Percentiles rank a stretch among this genome's conserved stretches.
These are phyloP conservation scores for Agrotis clavis DNA, from an alignment of 2,888 invertebrate species.

Conservation along the genomic window DNA sequence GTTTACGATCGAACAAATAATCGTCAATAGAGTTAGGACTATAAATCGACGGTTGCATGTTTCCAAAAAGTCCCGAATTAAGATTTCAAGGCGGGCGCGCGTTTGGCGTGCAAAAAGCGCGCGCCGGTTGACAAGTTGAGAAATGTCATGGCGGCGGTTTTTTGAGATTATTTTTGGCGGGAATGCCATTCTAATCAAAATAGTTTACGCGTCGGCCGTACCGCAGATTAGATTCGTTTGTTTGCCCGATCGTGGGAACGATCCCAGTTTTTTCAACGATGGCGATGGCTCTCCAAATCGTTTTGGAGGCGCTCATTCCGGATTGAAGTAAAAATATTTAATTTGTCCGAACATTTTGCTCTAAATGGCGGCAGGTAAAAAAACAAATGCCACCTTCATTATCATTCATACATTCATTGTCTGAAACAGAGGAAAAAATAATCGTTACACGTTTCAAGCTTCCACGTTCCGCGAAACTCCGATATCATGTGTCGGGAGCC, in stretches of 20 bases:
- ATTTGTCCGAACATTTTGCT: slow-evolving; percentile 57
- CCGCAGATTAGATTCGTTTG: slow-evolving; percentile 74
- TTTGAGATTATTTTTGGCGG: slow-evolving; percentile 84
- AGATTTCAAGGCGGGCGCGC: slow-evolving; percentile 87
- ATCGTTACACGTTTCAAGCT: slow-evolving; percentile 58
- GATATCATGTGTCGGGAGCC: slow-evolving; percentile 70
- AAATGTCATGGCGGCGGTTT: slow-evolving; percentile 84
- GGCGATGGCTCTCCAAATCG: slow-evolving; percentile 60
- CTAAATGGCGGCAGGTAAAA: slow-evolving; percentile 53
- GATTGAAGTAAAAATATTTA: slow-evolving; percentile 66
- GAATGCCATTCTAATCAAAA: slow-evolving; percentile 91
- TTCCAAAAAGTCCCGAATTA: slow-evolving; percentile 83
- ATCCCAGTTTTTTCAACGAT: slow-evolving; percentile 71
- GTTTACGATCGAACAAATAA: slow-evolving; percentile 79
- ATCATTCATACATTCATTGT: slow-evolving; percentile 57
- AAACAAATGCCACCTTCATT: slow-evolving; percentile 60
- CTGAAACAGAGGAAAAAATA: slow-evolving; percentile 57
- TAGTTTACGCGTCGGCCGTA: slow-evolving; percentile 86
- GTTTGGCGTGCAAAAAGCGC: slow-evolving; percentile 84
- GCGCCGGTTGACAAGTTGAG: slow-evolving; percentile 85
- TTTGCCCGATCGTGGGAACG: slow-evolving; percentile 82
- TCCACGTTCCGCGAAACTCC: slow-evolving; percentile 62
- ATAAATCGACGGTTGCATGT: slow-evolving; percentile 78
- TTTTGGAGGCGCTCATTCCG: slow-evolving; percentile 68
- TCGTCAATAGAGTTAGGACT: slow-evolving; percentile 79